Conservation (phyloP, 2,888 invertebrate genomes). For the Melanchra persicariae region DNA sequence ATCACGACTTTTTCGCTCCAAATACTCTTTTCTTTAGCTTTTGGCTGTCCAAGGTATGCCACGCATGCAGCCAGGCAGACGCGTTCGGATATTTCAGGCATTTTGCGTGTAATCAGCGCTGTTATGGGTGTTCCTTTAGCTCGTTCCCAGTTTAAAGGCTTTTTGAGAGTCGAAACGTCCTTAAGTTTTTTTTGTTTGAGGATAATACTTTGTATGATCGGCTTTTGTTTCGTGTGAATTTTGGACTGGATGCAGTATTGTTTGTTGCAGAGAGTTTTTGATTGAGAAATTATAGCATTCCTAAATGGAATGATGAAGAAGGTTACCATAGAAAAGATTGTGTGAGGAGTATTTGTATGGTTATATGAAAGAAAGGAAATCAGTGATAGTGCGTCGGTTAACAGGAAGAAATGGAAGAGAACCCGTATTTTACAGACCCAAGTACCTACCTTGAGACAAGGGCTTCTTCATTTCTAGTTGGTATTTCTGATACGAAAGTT, state of each 20-base stretch:
- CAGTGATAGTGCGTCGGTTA: neutral
- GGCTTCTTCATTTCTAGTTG: no score
- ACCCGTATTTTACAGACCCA: no score
- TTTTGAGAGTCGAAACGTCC: slow-evolving; percentile 62
- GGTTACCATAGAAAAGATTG: neutral
- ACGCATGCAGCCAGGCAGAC: slow-evolving; percentile 85
- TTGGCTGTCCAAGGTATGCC: slow-evolving; percentile 84
- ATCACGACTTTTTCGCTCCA: slow-evolving; percentile 91
- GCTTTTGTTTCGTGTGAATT: slow-evolving; percentile 55
- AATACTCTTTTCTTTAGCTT: slow-evolving; percentile 83
- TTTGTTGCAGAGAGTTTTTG: slow-evolving; percentile 4
- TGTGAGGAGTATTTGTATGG: neutral
- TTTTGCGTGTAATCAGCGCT: slow-evolving; percentile 73
- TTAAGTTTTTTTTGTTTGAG: slow-evolving; percentile 46
- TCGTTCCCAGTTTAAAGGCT: slow-evolving; percentile 62
- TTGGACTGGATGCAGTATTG: neutral
- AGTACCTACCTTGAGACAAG: no score
- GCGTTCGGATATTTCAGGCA: slow-evolving; percentile 86
- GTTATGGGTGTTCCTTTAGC: slow-evolving; percentile 66
- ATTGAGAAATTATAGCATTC: slow-evolving; percentile 30
- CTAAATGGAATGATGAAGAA: neutral
- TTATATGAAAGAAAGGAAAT: no score
- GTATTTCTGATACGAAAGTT: neutral
- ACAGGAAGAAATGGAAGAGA: neutral
- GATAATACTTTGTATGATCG: slow-evolving; percentile 38